phyloP scores from a whole-genome alignment of 2,888 invertebrate genomes.

The Nezara viridula region DNA sequence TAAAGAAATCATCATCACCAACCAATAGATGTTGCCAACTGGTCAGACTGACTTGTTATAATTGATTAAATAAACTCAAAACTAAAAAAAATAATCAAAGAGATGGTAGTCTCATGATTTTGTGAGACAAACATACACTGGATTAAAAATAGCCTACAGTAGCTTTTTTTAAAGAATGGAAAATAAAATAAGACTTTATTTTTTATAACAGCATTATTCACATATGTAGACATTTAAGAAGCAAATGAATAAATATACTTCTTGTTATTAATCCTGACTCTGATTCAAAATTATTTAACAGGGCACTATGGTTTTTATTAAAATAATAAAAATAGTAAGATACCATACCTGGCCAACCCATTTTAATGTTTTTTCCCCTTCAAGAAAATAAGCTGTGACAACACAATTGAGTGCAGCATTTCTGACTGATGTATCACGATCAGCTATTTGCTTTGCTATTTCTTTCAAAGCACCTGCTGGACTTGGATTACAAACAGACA shows the following conservation, averaged over 20 bases:
- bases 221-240: too few relatives aligned
- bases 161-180: too few relatives aligned
- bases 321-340: slow-evolving; percentile 36
- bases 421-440: slow-evolving; percentile 95
- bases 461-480: slow-evolving; percentile 86
- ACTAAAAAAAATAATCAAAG: too few relatives aligned
- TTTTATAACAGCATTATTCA: too few relatives aligned
- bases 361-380: slow-evolving; percentile 93
- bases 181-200: too few relatives aligned
- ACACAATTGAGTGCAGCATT: slow-evolving; percentile 96
- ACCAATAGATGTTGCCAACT: too few relatives aligned
- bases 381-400: slow-evolving; percentile 89
- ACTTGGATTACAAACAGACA: slow-evolving; percentile 85
- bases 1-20: too few relatives aligned
- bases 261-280: neutral
- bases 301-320: neutral
- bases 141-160: too few relatives aligned
- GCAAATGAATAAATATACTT: neutral
- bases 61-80: too few relatives aligned
- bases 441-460: slow-evolving; percentile 94
- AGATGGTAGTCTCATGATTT: too few relatives aligned
- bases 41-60: too few relatives aligned
- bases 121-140: too few relatives aligned
- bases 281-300: neutral
- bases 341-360: slow-evolving; percentile 85